These are phyloP conservation scores for Alligator mississippiensis DNA, from an alignment of 2,113 vertebrate genomes.

Conservation along the genomic window DNA sequence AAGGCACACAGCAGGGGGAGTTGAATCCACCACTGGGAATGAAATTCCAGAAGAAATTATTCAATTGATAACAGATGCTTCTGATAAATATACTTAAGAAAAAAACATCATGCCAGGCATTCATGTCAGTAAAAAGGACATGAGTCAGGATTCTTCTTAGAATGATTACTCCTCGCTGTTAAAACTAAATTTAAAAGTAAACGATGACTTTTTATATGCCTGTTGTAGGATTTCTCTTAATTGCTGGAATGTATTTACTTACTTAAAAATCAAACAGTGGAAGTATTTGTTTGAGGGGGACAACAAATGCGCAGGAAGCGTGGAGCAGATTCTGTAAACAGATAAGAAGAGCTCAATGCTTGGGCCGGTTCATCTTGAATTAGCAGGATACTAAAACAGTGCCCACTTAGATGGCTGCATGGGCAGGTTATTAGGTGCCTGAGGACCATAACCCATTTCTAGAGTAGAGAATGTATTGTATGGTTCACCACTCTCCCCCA, in stretches of 20 bases:
- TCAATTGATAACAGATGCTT: conserved; percentile 51
- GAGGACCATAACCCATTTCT: neutral
- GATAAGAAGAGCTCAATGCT: conserved; percentile 22
- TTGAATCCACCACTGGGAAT: conserved; percentile 32
- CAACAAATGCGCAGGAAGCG: neutral
- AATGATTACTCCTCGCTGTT: conserved; percentile 21
- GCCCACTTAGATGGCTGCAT: neutral
- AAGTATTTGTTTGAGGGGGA: neutral
- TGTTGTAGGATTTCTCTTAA: conserved; percentile 4
- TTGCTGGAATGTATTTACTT: conserved; percentile 39
- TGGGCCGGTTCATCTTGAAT: conserved; percentile 34
- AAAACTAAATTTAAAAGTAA: conserved; percentile 21
- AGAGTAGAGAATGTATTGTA: neutral
- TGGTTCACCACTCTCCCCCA: neutral
- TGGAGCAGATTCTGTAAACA: conserved; percentile 47
- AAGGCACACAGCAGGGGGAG: conserved; percentile 27
- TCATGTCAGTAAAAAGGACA: conserved; percentile 11
- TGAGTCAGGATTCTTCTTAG: conserved; percentile 22
- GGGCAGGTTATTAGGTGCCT: conserved; percentile 38
- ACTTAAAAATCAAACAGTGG: conserved; percentile 17
- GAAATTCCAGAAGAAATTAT: conserved; percentile 52
- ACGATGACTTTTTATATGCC: neutral
- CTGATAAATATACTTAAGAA: conserved; percentile 53
- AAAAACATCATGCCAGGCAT: conserved; percentile 39
- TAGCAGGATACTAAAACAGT: conserved; percentile 47